These are phyloP conservation scores for Acestrorhynchus altus DNA, from an alignment of 2,797 vertebrate species.

Conservation along the genomic window DNA sequence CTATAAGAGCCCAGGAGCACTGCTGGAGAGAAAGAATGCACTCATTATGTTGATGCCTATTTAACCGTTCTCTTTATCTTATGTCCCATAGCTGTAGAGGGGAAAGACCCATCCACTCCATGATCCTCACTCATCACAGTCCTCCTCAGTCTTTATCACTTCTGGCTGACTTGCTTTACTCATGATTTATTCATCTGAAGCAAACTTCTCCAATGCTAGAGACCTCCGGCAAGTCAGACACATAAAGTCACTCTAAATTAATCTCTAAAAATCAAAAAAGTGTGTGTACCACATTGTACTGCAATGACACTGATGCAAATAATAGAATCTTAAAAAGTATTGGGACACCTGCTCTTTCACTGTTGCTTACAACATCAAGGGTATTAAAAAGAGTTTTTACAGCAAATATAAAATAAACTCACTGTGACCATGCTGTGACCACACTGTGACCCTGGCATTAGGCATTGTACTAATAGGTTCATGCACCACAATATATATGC, in stretches of 20 bases:
- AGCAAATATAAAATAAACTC: too few relatives aligned
- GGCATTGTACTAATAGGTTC: too few relatives aligned
- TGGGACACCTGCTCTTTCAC: too few relatives aligned
- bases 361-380: too few relatives aligned
- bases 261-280: neutral
- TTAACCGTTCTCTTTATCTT: constrained; percentile 51
- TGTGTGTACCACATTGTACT: neutral
- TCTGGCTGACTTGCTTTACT: neutral
- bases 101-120: neutral
- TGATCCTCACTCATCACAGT: constrained; percentile 1
- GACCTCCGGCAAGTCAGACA: constrained; percentile 1
- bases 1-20: constrained; percentile 51
- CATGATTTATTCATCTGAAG: constrained; percentile 1
- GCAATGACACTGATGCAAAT: neutral
- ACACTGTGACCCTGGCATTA: too few relatives aligned
- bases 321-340: neutral
- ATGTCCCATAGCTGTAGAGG: constrained; percentile 24
- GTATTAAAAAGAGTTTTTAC: too few relatives aligned
- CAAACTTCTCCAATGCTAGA: constrained; percentile 1
- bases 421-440: too few relatives aligned
- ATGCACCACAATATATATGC: too few relatives aligned
- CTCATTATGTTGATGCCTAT: constrained; percentile 20
- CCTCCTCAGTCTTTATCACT: constrained; percentile 11
- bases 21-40: constrained; percentile 28
- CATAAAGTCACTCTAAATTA: neutral